phyloP scores from a whole-genome alignment of 2,113 vertebrate species.

The Phocoena sinus region DNA sequence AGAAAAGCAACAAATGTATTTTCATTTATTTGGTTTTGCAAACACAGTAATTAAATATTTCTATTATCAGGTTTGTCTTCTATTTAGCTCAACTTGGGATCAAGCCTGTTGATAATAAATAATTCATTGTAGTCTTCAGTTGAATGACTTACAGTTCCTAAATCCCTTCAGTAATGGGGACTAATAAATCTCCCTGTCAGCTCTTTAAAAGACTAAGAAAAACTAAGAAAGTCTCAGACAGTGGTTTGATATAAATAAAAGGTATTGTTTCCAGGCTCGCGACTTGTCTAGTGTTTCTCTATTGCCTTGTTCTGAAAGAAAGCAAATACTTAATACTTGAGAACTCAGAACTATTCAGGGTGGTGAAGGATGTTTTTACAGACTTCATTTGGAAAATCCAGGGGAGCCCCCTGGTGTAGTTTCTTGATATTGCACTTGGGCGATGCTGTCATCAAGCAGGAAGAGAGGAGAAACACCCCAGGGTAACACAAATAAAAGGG shows the following conservation, averaged over 20 bases:
- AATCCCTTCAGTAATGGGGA: background rate
- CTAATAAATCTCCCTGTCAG: background rate
- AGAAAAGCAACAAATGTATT: background rate
- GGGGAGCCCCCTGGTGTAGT: background rate
- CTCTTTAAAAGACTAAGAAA: background rate
- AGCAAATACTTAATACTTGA: background rate
- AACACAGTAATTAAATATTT: background rate
- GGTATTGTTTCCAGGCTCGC: background rate
- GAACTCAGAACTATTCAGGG: background rate
- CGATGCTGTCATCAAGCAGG: slow-evolving; percentile 53
- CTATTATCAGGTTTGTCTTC: background rate
- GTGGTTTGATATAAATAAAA: background rate
- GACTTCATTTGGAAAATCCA: background rate
- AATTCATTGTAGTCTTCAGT: background rate
- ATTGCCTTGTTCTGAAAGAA: background rate
- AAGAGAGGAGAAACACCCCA: background rate
- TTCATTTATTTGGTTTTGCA: background rate
- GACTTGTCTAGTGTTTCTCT: background rate
- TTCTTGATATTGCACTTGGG: slow-evolving; percentile 25
- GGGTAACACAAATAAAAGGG: background rate
- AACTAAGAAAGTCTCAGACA: background rate
- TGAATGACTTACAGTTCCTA: background rate
- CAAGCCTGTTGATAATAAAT: background rate
- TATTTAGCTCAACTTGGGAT: background rate
- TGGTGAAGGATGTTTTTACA: background rate